Conservation (phyloP, 2,888 invertebrate species). For the Caenorhabditis zanzibari region DNA sequence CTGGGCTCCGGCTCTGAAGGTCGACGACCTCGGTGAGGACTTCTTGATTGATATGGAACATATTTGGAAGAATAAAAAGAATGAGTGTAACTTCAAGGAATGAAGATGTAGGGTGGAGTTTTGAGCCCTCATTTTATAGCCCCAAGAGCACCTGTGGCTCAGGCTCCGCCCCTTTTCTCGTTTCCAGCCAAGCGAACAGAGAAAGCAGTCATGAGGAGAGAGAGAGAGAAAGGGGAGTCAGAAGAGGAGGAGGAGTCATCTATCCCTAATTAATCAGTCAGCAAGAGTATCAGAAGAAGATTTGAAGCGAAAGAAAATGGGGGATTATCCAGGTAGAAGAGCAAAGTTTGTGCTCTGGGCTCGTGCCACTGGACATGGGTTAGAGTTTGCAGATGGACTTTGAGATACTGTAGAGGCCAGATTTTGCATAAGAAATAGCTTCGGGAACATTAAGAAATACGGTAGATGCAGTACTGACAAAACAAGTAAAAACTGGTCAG, state of each 20-base stretch:
- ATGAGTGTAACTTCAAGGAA: background rate
- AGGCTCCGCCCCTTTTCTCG: conserved; percentile 38
- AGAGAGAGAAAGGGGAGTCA: conserved; percentile 20
- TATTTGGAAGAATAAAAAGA: conserved; percentile 2
- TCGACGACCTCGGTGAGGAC: conserved; percentile 37
- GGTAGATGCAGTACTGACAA: too few relatives aligned
- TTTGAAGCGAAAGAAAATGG: background rate
- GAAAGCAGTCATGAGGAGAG: conserved; percentile 25
- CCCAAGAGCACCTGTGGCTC: background rate
- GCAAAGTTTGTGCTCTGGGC: conserved; percentile 6
- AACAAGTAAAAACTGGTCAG: too few relatives aligned
- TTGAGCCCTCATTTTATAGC: background rate
- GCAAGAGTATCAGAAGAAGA: conserved; percentile 6
- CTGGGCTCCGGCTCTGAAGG: conserved; percentile 24
- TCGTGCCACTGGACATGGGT: background rate
- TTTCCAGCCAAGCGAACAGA: conserved; percentile 39
- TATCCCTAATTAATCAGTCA: conserved; percentile 5
- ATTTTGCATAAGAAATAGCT: too few relatives aligned
- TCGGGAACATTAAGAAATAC: too few relatives aligned
- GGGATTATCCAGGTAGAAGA: conserved; percentile 4
- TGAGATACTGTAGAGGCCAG: too few relatives aligned
- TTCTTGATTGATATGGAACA: conserved; percentile 65
- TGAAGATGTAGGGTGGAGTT: conserved; percentile 11
- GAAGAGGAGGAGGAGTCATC: conserved; percentile 27
- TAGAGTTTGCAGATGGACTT: too few relatives aligned